Evolutionary conservation across 1,140 invertebrate genomes (phyloP), one percentile per base, ranked within the genome.

Genomic region (Branchinecta lynchi): DNA sequence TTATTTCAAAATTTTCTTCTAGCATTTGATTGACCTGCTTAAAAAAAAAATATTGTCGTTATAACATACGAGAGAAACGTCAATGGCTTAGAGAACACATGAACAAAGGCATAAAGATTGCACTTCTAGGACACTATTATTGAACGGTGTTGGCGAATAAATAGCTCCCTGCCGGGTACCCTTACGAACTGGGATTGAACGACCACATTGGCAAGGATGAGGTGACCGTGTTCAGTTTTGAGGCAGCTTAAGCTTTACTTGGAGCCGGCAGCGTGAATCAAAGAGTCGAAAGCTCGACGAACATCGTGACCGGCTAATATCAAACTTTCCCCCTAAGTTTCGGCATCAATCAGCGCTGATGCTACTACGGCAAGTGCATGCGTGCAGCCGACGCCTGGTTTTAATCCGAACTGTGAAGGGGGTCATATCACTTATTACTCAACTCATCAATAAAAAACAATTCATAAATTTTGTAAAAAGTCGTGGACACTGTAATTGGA

Each of bases 71-170:
- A 51, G 46, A 51, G 46, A n/a, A 51, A 51, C n/a, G 46, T 51
- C n/a, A 51, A 51, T 51, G n/a, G 46, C 46, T 51, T 51, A n/a
- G n/a, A 51, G 46, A 51, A 51, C 46, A n/a, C 46, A 51, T 51
- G 46, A 51, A 51, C 46, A 51, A 51, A 51, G n/a, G n/a, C 46
- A 51, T 51, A 51, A 51, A n/a, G n/a, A n/a, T n/a, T n/a, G n/a
- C n/a, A n/a, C n/a, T n/a, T n/a, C n/a, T n/a, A n/a, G n/a, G n/a
- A 51, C 46, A 51, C 46, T n/a, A 51, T 51, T 51, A 51, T 51
- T 51, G 46, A 51, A 51, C 46, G n/a, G 46, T 51, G 46, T 51
- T 51, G 46, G 46, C 46, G 46, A 51, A 51, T 9, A 51, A 9
- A 51, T 51, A n/a, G 46, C 46, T n/a, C 46, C 46, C 46, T 51